phyloP scores from a whole-genome alignment of 2,797 vertebrate genomes.

The Gorsachius magnificus region DNA sequence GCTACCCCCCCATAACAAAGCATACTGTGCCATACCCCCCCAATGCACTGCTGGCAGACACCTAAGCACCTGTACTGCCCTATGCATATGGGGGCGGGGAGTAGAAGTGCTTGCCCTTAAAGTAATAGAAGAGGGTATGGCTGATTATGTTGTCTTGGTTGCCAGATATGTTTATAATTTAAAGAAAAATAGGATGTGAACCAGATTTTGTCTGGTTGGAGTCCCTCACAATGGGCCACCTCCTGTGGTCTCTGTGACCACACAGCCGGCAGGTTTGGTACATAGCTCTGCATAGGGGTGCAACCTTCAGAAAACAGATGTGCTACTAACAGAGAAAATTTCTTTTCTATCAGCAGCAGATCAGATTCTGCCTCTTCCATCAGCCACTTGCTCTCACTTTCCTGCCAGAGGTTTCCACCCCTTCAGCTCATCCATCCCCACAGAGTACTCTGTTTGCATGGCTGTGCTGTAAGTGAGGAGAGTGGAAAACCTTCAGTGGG shows the following conservation, averaged over 20 bases:
- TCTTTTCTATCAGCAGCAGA: background rate
- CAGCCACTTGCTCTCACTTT: background rate
- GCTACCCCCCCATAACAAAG: background rate
- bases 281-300: background rate
- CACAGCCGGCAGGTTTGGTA: background rate
- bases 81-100: background rate
- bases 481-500: background rate
- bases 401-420: background rate
- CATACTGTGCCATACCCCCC: background rate
- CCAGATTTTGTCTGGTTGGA: background rate
- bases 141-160: background rate
- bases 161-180: background rate
- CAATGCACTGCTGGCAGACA: background rate
- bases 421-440: background rate
- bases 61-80: background rate
- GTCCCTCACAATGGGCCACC: background rate
- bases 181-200: background rate
- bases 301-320: background rate
- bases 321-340: background rate
- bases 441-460: background rate
- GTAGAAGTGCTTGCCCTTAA: background rate
- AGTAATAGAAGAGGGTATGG: background rate
- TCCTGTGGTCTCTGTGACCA: background rate
- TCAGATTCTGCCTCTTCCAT: background rate
- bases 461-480: background rate